Evolutionary conservation across 2,797 vertebrate species (phyloP), one percentile per base, ranked within the genome.

Genomic region (Melanotaenia nigrans): DNA sequence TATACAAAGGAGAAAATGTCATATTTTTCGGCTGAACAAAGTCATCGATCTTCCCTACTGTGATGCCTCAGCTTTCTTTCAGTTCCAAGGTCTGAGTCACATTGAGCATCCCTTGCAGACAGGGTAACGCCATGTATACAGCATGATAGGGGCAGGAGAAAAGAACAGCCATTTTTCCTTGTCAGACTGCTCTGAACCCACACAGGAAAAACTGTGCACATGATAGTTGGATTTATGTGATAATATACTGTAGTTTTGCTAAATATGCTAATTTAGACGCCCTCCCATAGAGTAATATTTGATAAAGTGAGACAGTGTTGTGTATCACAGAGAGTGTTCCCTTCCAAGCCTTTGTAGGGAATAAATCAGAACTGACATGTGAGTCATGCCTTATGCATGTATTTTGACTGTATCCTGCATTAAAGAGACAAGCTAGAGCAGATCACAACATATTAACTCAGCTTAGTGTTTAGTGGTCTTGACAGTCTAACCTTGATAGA

Each of bases 81-180:
- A 18, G 54, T 80, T 84, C 75, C 81, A 88, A 91, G 82, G 85
- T 87, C 81, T 87, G 77, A 89, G 83, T 85, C 86, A 85, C 86
- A 87, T 82, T 87, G 84, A 89, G 84, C 68, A 45, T 86, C 74
- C 55, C 59, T 11, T 72, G 70, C 76, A 81, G 82, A 84, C 79
- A 51, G 83, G 77, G 62, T 71, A 84, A 49, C 81, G 68, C 82
- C 77, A 75, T 77, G 82, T 73, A 73, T 74, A 65, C 59, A 68
- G 71, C 71, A 57, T 72, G 77, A 80, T 76, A 66, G 67, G 55
- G 28, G 51, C 16, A 51, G 71, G 47, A 73, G 70, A 69, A 61
- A 30, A 73, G 70, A 71, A 61, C 36, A 68, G 63, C 71, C 80
- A 78, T 87, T 86, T 87, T 82, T 87, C 81, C 78, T 85, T 85